Base-by-base conservation (phyloP, 2,113 vertebrate genomes). In the Psophia crepitans region DNA sequence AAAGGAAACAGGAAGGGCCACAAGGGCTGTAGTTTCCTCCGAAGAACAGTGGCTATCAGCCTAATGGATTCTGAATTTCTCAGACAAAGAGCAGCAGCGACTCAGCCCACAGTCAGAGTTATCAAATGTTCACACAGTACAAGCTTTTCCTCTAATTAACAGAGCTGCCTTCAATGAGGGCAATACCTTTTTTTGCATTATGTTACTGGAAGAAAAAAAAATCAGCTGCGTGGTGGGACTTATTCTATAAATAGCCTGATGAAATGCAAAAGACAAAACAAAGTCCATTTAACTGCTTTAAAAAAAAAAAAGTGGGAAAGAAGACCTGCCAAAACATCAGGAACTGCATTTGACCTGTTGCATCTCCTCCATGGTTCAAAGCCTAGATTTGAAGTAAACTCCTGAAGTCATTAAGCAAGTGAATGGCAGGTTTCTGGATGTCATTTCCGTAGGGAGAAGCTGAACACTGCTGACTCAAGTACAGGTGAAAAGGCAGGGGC, bases 1-100 rank as follows among this genome's bases (percentile, higher is more conserved):
- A 96, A 98, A 97, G 97, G 93, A 97, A 98, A 97, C 82, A 97
- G 97, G 92, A 96, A 98, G 77, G 87, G 95, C 92, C 89, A 95
- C 90, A 87, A 96, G 88, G 90, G 90, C 94, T 88, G 96, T 87
- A 93, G 78, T 92, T 97, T 98, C 96, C 97, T 87, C 86, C 94
- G 94, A 96, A 95, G 93, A 97, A 92, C 73, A 90, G 95, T 88
- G 96, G 83, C 73, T 96, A 96, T 94, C 93, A 93, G 84, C 76
- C 92, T 97, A 97, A 97, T 91, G 95, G 82, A 96, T 37, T 91
- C 65, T 94, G 93, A 90, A 57, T 95, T 97, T 95, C 96, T 97
- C 87, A 95, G 92, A 97, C 96, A 96, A 97, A 97, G 86, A 95
- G 81, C 84, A 97, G 83, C 87, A 93, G 66, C 73, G 11, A 70